Conservation (phyloP, 1,140 invertebrate genomes). For the Meloidogyne exigua region DNA sequence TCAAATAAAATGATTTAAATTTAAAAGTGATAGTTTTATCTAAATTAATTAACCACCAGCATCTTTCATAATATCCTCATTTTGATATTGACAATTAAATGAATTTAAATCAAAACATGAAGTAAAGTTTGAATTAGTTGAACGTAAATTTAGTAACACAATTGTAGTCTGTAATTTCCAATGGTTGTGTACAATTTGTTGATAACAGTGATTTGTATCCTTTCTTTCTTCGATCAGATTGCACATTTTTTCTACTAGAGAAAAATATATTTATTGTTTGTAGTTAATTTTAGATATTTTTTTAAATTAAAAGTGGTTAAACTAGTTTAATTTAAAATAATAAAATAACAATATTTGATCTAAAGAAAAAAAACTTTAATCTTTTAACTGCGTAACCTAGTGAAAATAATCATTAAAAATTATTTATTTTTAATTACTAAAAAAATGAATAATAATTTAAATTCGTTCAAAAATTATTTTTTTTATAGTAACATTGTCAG, state of each 20-base stretch:
- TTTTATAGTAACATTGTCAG: too few relatives aligned
- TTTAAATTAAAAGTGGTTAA: background rate
- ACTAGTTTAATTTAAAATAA: background rate
- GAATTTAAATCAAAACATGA: background rate
- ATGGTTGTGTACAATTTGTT: background rate
- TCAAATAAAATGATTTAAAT: background rate
- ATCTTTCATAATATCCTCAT: background rate
- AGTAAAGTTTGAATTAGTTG: background rate
- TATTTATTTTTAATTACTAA: too few relatives aligned
- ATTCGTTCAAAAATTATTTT: too few relatives aligned
- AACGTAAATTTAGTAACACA: background rate
- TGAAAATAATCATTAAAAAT: too few relatives aligned
- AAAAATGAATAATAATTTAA: too few relatives aligned
- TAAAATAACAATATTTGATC: background rate
- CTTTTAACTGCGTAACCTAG: too few relatives aligned
- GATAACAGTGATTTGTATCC: background rate
- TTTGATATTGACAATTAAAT: background rate
- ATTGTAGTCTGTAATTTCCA: background rate
- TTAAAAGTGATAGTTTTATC: background rate
- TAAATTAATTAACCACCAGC: background rate
- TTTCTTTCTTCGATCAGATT: background rate
- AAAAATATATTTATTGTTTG: background rate
- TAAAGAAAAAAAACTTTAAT: too few relatives aligned
- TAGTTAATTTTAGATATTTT: background rate
- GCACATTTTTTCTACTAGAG: background rate